phyloP scores from a whole-genome alignment of 2,888 invertebrate species.

The Melangyna quadrimaculata region DNA sequence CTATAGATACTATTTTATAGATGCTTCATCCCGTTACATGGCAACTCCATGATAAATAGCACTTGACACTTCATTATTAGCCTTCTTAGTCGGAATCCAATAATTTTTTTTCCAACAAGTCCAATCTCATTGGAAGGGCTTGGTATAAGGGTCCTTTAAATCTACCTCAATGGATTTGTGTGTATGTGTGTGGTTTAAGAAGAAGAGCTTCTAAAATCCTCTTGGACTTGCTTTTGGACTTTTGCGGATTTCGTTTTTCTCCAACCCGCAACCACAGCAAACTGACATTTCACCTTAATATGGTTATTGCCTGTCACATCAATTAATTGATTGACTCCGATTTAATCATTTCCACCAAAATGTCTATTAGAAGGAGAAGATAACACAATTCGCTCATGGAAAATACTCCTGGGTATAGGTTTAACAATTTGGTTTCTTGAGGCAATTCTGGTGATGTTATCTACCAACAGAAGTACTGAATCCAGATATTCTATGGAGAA shows the following conservation, averaged over 20 bases:
- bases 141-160: background rate
- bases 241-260: background rate
- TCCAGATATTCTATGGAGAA: conserved; percentile 4
- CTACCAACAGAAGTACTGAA: conserved; percentile 9
- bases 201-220: background rate
- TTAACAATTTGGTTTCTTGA: too few relatives aligned
- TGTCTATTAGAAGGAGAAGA: background rate
- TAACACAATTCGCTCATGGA: background rate
- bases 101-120: conserved; percentile 72
- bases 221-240: background rate
- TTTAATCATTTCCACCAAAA: conserved; percentile 19
- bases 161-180: background rate
- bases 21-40: conserved; percentile 17
- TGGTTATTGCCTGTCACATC: conserved; percentile 47
- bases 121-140: background rate
- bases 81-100: conserved; percentile 76
- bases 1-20: background rate
- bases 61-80: conserved; percentile 79
- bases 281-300: conserved; percentile 1
- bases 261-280: background rate
- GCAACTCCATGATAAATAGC: conserved; percentile 72
- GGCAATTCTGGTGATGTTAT: background rate
- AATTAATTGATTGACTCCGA: conserved; percentile 62
- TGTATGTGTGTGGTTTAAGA: background rate
- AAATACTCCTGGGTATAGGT: background rate